Conservation (phyloP, 2,888 invertebrate genomes). For the Oscheius onirici region DNA sequence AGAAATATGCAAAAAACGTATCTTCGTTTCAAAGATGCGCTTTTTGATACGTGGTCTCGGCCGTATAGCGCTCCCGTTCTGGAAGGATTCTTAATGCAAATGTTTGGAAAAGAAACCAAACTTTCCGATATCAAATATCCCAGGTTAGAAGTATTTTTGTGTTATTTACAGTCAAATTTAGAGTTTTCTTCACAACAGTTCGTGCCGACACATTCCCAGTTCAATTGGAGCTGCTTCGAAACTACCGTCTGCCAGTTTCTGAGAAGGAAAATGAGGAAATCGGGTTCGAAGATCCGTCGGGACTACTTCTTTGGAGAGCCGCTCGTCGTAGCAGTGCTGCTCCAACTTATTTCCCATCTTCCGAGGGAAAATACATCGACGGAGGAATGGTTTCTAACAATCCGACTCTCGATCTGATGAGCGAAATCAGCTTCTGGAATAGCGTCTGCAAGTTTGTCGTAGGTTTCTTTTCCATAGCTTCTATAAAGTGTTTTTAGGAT, state of each 20-base stretch:
- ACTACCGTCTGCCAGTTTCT: slow-evolving; percentile 78
- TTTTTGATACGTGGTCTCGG: slow-evolving; percentile 81
- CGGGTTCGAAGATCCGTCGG: slow-evolving; percentile 62
- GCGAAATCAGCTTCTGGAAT: slow-evolving; percentile 90
- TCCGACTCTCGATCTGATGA: slow-evolving; percentile 91
- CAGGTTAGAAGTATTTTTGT: slow-evolving; percentile 74
- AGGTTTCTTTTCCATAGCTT: background rate
- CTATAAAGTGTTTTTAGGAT: slow-evolving; percentile 50
- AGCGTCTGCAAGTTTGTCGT: slow-evolving; percentile 78
- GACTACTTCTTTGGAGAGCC: slow-evolving; percentile 86
- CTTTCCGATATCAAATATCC: slow-evolving; percentile 88
- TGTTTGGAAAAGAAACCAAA: slow-evolving; percentile 82
- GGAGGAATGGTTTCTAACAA: slow-evolving; percentile 83
- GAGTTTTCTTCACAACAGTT: slow-evolving; percentile 85
- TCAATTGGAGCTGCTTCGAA: slow-evolving; percentile 90
- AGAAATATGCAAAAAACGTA: slow-evolving; percentile 88
- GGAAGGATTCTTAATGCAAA: slow-evolving; percentile 85
- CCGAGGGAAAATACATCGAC: slow-evolving; percentile 61
- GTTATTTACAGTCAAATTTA: slow-evolving; percentile 20
- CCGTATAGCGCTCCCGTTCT: slow-evolving; percentile 88
- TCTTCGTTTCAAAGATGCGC: slow-evolving; percentile 90
- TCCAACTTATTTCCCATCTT: slow-evolving; percentile 83
- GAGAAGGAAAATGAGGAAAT: slow-evolving; percentile 63
- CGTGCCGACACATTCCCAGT: slow-evolving; percentile 91
- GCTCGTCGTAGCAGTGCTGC: slow-evolving; percentile 95